These are phyloP conservation scores for Tupaia tana DNA, from an alignment of 2,113 vertebrate genomes.

Conservation along the genomic window DNA sequence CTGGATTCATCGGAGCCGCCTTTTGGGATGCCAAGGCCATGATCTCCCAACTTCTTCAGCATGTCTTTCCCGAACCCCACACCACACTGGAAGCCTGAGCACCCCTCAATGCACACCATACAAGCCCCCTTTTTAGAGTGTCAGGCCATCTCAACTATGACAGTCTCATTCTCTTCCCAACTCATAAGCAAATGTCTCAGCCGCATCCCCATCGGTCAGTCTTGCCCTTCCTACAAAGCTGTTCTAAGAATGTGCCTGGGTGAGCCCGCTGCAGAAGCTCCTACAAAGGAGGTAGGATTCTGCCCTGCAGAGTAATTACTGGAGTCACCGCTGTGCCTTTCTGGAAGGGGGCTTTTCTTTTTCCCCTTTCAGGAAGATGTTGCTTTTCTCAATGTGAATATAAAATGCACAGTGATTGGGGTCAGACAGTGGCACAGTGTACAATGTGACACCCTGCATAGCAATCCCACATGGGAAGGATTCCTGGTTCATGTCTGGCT, in stretches of 20 bases:
- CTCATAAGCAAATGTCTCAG: neutral
- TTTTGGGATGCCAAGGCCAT: no score
- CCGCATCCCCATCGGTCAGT: accelerated
- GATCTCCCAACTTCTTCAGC: accelerated
- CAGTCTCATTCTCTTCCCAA: neutral
- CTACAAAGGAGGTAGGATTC: no score
- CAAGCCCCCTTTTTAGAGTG: no score
- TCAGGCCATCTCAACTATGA: no score
- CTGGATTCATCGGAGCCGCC: accelerated
- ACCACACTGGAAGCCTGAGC: accelerated
- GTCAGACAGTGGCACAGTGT: neutral
- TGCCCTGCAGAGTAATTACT: neutral
- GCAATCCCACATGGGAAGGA: no score
- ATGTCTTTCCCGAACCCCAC: accelerated
- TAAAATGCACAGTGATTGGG: neutral
- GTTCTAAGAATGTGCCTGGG: no score
- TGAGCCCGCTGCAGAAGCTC: no score
- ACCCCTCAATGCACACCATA: accelerated
- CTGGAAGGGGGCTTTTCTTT: neutral
- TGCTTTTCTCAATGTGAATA: neutral
- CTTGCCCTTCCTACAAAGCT: neutral
- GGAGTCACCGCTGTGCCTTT: no score
- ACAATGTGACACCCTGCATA: no score
- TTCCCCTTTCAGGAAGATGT: neutral
- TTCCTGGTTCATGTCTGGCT: no score